Evolutionary conservation across 1,140 invertebrate species (phyloP), one percentile per base, ranked within the genome.

Genomic region (Drosophila arawakana): DNA sequence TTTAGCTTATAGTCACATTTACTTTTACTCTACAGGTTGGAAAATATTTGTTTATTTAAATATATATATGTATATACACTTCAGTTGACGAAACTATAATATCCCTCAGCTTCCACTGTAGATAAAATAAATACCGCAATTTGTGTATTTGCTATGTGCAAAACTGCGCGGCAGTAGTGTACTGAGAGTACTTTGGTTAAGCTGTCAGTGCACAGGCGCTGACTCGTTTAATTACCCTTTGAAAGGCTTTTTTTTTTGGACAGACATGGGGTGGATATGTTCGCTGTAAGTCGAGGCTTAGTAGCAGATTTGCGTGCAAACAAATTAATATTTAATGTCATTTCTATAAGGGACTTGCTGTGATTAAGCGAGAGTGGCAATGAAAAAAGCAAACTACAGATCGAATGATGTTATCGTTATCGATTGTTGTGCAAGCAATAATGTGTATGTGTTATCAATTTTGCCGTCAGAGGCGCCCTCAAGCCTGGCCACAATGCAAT

Each of bases 241-340:
- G 25, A 73, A 50, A 46, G 47, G 18, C 39, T 4, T 43, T 18
- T 35, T 39, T 54, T 47, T 21, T 49, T 2, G 10, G 39, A n/a
- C 13, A 25, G n/a, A n/a, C 15, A 10, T 13, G 15, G 57, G 30
- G 43, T 62, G 8, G 50, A 61, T 62, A 54, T 63, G 54, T 47
- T 50, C 50, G 52, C 44, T 57, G 47, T 67, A 73, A 73, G 65
- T 67, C 62, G 62, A 43, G 47, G 63, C 70, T 73, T 67, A 73
- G 13, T 66, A 50, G 30, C 46, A 50, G 70, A 73, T 73, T 73
- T 73, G 21, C 9, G 30, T 44, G 47, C 46, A 21, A 59, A 44
- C 55, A 68, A 73, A 68, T 68, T 50, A 68, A 73, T 73, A 73
- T 73, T 73, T 73, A 73, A 73, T 73, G 37, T 35, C 46, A 68